Base-by-base conservation (phyloP, 2,113 vertebrate genomes). In the Rhea pennata region DNA sequence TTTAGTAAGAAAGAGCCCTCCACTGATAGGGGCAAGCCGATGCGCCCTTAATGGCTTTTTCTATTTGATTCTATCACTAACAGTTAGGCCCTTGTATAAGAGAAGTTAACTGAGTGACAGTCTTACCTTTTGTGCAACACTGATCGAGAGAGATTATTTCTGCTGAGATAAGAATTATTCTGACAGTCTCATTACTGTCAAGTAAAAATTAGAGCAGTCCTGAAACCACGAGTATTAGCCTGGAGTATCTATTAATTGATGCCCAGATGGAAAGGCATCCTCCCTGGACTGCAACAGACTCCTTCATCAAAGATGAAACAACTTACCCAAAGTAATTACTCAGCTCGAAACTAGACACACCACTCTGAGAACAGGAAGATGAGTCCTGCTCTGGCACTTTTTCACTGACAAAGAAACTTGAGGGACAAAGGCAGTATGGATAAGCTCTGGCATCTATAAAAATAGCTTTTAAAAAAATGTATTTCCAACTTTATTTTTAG, bases 101-200 rank as follows among this genome's bases (percentile, higher is more conserved):
- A 83, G 58, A 50, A 77, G 54, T 23, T 87, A 65, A 51, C 65
- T 20, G 12, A 91, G 51, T 64, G 78, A 77, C 46, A 66, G 27
- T 71, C 46, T 22, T 73, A 83, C 31, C 9, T 96, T 89, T 77
- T 73, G 31, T 56, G 6, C 67, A 80, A 51, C 59, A 48, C 82
- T 91, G 75, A 94, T 87, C 4, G 6, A 86, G 73, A 75, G 31
- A 89, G 86, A 59, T 91, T 82, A 66, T 82, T 92, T 94, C 71
- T 83, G 39, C 59, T 29, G 40, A 59, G 69, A 33, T 83, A 77
- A 83, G 64, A 91, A 85, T 87, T 92, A 83, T 84, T 91, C 67
- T 90, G 87, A 51, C 54, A 91, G 71, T 73, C 81, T 87, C 72
- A 83, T 96, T 93, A 85, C n/a, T 85, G 81, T 91, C 92, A 86